phyloP scores from a whole-genome alignment of 1,140 invertebrate genomes.

The Drosophila rhopaloa region DNA sequence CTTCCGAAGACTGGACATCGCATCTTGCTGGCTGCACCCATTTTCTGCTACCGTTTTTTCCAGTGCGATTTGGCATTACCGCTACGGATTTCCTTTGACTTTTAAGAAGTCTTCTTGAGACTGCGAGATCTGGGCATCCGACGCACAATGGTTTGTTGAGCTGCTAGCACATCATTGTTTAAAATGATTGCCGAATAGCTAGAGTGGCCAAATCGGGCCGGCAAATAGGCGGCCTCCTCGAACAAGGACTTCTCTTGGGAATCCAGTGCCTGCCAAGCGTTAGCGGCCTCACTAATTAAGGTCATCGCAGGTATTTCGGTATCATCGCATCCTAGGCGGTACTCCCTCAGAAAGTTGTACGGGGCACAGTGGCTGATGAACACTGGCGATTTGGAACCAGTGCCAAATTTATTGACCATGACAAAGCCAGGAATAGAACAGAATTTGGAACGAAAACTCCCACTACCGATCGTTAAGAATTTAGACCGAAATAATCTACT shows the following conservation, averaged over 20 bases:
- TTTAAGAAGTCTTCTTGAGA: neutral
- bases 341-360: conserved; percentile 5
- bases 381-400: neutral
- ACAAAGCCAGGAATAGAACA: neutral
- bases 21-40: neutral
- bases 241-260: neutral
- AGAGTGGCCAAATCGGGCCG: neutral
- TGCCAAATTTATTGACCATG: neutral
- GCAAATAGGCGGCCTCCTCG: neutral
- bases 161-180: neutral
- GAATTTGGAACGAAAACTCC: neutral
- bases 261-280: neutral
- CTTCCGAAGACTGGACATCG: no score
- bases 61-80: neutral
- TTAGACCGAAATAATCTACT: no score
- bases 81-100: neutral
- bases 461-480: no score
- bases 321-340: neutral
- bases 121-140: neutral
- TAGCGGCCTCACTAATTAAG: neutral
- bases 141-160: neutral
- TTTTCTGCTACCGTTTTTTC: neutral
- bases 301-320: neutral
- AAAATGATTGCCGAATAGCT: neutral
- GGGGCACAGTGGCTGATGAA: conserved; percentile 1